Evolutionary conservation across 2,797 vertebrate species (phyloP).

Genomic region (Sebastiscus albofasciatus): DNA sequence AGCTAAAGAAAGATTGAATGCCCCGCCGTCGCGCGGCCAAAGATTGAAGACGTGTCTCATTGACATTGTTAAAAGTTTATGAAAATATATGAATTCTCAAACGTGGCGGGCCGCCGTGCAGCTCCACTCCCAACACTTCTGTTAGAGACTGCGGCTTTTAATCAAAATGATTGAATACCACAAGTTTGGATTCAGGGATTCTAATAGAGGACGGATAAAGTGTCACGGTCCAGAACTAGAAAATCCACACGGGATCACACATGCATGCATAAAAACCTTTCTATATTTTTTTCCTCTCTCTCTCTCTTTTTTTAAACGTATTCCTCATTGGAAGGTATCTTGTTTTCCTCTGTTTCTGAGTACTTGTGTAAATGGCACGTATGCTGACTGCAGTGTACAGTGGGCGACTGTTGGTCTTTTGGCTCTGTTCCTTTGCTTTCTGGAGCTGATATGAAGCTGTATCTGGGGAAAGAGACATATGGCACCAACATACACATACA

Average conservation of each 20-base stretch:
- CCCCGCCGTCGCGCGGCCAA: slow-evolving; percentile 95
- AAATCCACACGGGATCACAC: slow-evolving; percentile 76
- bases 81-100: slow-evolving; percentile 99
- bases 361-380: slow-evolving; percentile 82
- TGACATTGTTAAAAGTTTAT: slow-evolving; percentile 99
- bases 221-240: slow-evolving; percentile 79
- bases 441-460: slow-evolving; percentile 88
- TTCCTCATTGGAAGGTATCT: slow-evolving; percentile 73
- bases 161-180: slow-evolving; percentile 99
- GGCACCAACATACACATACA: slow-evolving; percentile 73
- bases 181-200: slow-evolving; percentile 96
- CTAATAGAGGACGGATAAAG: slow-evolving; percentile 83
- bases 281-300: slow-evolving; percentile 3
- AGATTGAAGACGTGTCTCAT: slow-evolving; percentile 97
- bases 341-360: slow-evolving; percentile 49
- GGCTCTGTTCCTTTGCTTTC: slow-evolving; percentile 87
- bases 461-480: slow-evolving; percentile 91
- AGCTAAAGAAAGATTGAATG: slow-evolving; percentile 99
- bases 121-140: slow-evolving; percentile 95
- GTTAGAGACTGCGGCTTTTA: slow-evolving; percentile 99
- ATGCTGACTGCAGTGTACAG: slow-evolving; percentile 43
- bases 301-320: slow-evolving; percentile 17
- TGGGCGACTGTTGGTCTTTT: slow-evolving; percentile 86
- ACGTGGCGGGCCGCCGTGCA: slow-evolving; percentile 94
- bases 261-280: slow-evolving; percentile 79